phyloP scores from a whole-genome alignment of 2,888 invertebrate species.

The Patella caerulea region DNA sequence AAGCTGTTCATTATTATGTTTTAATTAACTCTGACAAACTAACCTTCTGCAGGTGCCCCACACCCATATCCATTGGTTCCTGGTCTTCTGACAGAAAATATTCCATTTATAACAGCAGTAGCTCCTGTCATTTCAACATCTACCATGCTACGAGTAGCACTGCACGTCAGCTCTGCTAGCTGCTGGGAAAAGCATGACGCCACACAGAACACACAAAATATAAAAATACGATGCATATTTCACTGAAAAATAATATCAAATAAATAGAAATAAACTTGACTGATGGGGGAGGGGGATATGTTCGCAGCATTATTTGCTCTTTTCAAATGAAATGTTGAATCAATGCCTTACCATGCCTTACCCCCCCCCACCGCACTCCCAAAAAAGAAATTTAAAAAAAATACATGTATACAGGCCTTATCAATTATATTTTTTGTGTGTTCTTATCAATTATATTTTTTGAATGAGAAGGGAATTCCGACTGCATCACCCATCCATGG shows the following conservation, averaged over 20 bases:
- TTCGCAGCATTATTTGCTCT: too few relatives aligned
- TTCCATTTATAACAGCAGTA: constrained; percentile 52
- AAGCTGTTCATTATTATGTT: too few relatives aligned
- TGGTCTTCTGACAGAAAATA: constrained; percentile 47
- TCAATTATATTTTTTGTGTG: too few relatives aligned
- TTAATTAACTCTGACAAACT: background rate
- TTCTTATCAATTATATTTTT: too few relatives aligned
- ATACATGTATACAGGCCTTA: too few relatives aligned
- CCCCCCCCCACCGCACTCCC: too few relatives aligned
- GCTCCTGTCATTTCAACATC: constrained; percentile 42
- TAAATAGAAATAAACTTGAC: background rate
- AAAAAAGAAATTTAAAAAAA: too few relatives aligned
- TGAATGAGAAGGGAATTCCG: too few relatives aligned
- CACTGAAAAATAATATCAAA: constrained; percentile 27
- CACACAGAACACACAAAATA: constrained; percentile 28
- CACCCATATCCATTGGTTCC: constrained; percentile 45
- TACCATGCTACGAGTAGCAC: constrained; percentile 37
- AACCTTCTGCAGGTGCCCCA: constrained; percentile 49
- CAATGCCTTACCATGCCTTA: too few relatives aligned
- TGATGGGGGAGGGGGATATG: too few relatives aligned
- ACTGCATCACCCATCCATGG: too few relatives aligned
- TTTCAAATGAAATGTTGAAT: too few relatives aligned
- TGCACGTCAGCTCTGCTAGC: constrained; percentile 52
- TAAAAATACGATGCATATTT: constrained; percentile 32
- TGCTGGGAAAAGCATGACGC: constrained; percentile 32